Evolutionary conservation across 2,888 invertebrate genomes (phyloP).

Genomic region (Campoplex capitator): DNA sequence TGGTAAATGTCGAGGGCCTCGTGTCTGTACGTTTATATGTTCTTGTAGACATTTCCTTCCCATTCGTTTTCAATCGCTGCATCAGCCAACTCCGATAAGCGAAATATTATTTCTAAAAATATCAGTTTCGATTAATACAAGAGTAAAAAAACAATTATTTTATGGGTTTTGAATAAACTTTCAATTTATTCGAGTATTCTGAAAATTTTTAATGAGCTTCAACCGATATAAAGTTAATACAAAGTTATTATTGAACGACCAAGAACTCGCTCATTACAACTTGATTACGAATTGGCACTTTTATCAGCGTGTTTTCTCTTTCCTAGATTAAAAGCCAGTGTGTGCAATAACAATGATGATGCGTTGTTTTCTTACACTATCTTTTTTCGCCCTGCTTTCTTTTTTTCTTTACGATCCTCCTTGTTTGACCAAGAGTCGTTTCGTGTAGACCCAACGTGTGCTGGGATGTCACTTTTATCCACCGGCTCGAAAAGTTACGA

Average conservation of each 20-base stretch:
- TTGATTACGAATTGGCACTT: not conserved
- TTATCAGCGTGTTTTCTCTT: not conserved
- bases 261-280: not conserved
- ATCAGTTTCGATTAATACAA: not conserved
- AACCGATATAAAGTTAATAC: not conserved
- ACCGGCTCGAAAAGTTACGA: not conserved
- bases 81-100: not conserved
- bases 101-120: not conserved
- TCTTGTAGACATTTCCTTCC: not conserved
- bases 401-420: not conserved
- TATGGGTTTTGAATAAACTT: no score
- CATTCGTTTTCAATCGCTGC: not conserved
- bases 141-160: not conserved
- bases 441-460: not conserved
- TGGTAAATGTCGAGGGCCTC: constrained; percentile 14
- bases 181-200: no score
- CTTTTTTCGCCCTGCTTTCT: not conserved
- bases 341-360: not conserved
- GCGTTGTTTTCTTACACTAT: not conserved
- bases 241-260: not conserved
- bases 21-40: not conserved
- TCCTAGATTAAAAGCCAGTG: not conserved
- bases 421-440: constrained; percentile 12
- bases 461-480: not conserved
- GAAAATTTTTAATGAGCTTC: no score